Evolutionary conservation across 2,113 vertebrate species (phyloP), one percentile per base, ranked within the genome.

Genomic region (Hypanus sabinus): DNA sequence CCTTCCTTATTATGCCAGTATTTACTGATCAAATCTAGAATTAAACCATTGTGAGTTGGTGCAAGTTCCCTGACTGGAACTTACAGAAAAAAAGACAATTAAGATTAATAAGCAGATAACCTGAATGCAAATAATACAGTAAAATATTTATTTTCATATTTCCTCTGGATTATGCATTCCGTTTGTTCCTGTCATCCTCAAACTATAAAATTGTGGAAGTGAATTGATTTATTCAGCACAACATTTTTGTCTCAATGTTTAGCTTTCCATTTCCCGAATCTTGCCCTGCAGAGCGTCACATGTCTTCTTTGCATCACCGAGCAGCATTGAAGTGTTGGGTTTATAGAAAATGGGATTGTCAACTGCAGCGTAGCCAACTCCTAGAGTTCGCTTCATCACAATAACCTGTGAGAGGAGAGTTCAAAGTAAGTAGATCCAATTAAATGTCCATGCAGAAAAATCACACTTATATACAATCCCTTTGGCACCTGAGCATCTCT

Each of bases 271-370:
- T 94, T 97, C 96, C 95, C 96, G 96, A 94, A 97, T 97, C 95
- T 97, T 97, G 18, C 94, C 95, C 94, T 96, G 95, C 71, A 96
- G 95, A 94, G 94, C 95, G 94, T 96, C 96, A 30, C 95, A 96
- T 14, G 97, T 97, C 95, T 97, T 97, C 96, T 97, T 97, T 94
- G 96, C 96, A 70, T 97, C 96, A 94, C 96, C 96, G 77, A 97
- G 96, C 94, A 97, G 94, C 96, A 97, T 97, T 0, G 96, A 96
- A 38, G 96, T 97, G 95, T 97, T 97, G 75, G 96, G 96, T 94
- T 97, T 97, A 95, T 97, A 97, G 95, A 97, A 97, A 85, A 98
- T 97, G 36, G 97, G 97, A 94, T 97, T 98, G 94, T 97, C 96
- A 0, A 98, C 97, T 0, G 97, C 97, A n/a, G 97, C 97, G 4